phyloP scores from a whole-genome alignment of 2,797 vertebrate species.

The Pterois miles region DNA sequence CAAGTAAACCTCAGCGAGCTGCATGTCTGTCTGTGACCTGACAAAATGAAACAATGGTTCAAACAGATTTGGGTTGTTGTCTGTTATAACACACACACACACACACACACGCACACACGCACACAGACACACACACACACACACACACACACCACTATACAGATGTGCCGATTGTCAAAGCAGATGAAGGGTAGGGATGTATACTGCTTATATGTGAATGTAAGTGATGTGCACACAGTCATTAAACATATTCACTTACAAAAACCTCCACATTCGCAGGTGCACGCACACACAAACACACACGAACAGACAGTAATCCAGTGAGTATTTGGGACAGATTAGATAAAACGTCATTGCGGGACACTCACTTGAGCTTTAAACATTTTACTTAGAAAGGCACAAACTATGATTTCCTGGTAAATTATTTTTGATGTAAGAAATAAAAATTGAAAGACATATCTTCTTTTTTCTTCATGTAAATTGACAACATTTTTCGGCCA shows the following conservation, averaged over 20 bases:
- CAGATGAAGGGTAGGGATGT: slow-evolving; percentile 17
- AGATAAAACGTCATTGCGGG: slow-evolving; percentile 76
- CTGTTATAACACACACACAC: background rate
- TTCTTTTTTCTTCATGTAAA: slow-evolving; percentile 60
- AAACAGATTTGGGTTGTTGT: slow-evolving; percentile 26
- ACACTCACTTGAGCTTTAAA: slow-evolving; percentile 84
- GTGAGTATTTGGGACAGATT: slow-evolving; percentile 67
- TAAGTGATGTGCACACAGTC: slow-evolving; percentile 30
- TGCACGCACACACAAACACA: slow-evolving; percentile 3
- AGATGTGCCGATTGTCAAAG: slow-evolving; percentile 57
- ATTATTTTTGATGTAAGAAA: slow-evolving; percentile 87
- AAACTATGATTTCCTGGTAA: slow-evolving; percentile 90
- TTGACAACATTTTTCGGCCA: slow-evolving; percentile 72
- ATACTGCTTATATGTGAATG: slow-evolving; percentile 19
- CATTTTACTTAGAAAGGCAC: slow-evolving; percentile 91
- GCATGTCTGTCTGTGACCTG: slow-evolving; percentile 26
- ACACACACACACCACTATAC: background rate
- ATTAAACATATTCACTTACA: slow-evolving; percentile 36
- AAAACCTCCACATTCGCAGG: slow-evolving; percentile 28
- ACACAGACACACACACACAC: background rate
- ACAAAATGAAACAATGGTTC: slow-evolving; percentile 24
- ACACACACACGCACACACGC: background rate
- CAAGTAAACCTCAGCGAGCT: slow-evolving; percentile 21
- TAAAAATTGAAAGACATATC: slow-evolving; percentile 80
- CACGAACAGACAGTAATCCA: slow-evolving; percentile 44